Percentiles rank a stretch among this genome's conserved stretches.
These are phyloP conservation scores for Chondrilla cf. caribensis DNA, from an alignment of 37 sponge, comb jelly and placozoan genomes.

Conservation along the genomic window DNA sequence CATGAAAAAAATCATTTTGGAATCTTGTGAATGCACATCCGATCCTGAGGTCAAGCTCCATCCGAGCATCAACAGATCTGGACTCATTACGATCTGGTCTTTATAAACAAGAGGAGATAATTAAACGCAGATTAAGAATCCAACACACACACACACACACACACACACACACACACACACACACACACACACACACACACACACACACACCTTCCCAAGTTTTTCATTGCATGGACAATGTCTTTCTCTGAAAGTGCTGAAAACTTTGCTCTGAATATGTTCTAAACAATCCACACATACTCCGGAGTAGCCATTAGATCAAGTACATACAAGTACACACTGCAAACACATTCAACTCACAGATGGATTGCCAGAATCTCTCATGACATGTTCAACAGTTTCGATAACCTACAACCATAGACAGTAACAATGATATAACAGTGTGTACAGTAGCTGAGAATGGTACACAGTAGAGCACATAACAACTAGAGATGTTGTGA, in stretches of 20 bases:
- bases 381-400: no score
- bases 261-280: slow-evolving; percentile 77
- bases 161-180: no score
- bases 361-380: no score
- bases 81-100: slow-evolving; percentile 79
- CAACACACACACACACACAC: neutral
- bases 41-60: slow-evolving; percentile 93
- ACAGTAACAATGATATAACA: no score
- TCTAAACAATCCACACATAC: slow-evolving; percentile 44
- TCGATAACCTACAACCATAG: no score
- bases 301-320: no score
- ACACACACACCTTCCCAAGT: slow-evolving; percentile 35
- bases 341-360: no score
- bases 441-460: no score
- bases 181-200: slow-evolving; percentile 6
- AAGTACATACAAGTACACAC: no score
- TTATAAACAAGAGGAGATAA: neutral
- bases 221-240: slow-evolving; percentile 65
- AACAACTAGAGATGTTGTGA: no score
- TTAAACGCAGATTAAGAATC: no score
- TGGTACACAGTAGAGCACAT: no score
- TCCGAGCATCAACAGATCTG: slow-evolving; percentile 93
- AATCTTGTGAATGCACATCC: slow-evolving; percentile 98
- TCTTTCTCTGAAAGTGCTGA: slow-evolving; percentile 90
- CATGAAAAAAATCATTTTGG: slow-evolving; percentile 88